A percentile compares a stretch with the other conserved stretches of the same genome.
Conservation (phyloP, 2,797 vertebrate genomes). For the Pangasius djambal region DNA sequence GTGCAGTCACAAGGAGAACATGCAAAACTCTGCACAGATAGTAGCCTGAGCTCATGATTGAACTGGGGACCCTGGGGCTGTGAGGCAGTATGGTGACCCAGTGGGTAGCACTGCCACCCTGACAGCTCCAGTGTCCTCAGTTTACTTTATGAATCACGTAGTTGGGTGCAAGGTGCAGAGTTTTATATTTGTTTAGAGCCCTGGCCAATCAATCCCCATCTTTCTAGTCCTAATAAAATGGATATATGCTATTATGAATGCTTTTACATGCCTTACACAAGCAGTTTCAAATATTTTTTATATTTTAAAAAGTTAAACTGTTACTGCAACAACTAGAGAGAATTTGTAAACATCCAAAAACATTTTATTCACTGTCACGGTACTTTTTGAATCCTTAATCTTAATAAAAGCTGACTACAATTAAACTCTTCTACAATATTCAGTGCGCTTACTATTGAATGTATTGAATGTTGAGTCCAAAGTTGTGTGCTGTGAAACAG, state of each 20-base stretch:
- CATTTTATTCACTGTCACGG: not conserved
- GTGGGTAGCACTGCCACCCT: not conserved
- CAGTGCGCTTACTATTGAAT: not conserved
- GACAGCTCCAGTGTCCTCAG: not conserved
- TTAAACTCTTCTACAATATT: not conserved
- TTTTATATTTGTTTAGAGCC: not conserved
- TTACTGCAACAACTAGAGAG: not conserved
- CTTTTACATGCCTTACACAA: not conserved
- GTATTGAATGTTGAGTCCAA: not conserved
- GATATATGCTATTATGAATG: not conserved
- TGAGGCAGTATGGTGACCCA: not conserved
- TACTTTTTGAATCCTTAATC: not conserved
- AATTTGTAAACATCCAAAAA: not conserved
- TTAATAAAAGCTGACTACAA: not conserved
- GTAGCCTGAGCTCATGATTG: slow-evolving; percentile 2
- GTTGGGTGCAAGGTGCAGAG: not conserved
- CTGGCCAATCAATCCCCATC: not conserved
- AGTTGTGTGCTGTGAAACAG: not conserved
- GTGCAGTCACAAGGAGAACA: not conserved
- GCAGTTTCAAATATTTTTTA: not conserved
- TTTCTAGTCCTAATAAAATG: not conserved
- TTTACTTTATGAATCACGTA: slow-evolving; percentile 15
- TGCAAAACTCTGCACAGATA: not conserved
- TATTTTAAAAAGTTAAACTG: not conserved
- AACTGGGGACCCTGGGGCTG: not conserved